Evolutionary conservation across 23 tunicate genomes (phyloP), one percentile per base, ranked within the genome.

Genomic region (Phallusia fumigata): DNA sequence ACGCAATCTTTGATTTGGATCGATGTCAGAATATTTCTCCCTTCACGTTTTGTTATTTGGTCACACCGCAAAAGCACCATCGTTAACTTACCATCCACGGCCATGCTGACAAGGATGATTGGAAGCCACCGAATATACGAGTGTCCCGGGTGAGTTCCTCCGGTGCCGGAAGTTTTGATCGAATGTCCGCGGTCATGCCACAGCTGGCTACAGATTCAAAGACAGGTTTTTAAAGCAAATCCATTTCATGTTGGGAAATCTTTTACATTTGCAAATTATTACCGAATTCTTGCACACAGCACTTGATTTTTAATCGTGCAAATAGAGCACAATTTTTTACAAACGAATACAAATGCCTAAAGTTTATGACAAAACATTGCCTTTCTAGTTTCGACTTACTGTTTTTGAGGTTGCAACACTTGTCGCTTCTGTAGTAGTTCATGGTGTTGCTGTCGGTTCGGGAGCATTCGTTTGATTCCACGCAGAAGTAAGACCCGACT

Each of bases 71-170:
- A 74, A 30, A 74, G 22, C 19, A n/a, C n/a, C n/a, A n/a, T n/a
- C n/a, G 45, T 16, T 47, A 3, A 40, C 80, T 74, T 75, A 74
- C 86, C 86, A 83, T 83, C 86, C 86, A 83, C 30, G 86, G 80
- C 86, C 86, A 83, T n/a, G 53, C 58, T 31, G 81, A 77, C 19
- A 77, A 10, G 3, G 33, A 3, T 3, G 81, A 32, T 16, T 30
- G 22, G 35, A 77, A 28, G 32, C 81, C 81, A 21, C 58, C 58
- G 32, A 77, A 77, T 19, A 77, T 77, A 21, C 81, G 53, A 5
- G 81, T 13, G 2, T 36, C 28, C 28, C 28, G 69, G 26, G 69
- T 24, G 16, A 58, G 26, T 5, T 5, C 28, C 28, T 40, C 28
- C 24, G 35, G 26, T 12, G 6, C 36, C 2, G 81, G 58, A 13